phyloP scores from a whole-genome alignment of 2,797 vertebrate species.

The Cynodonichthys magdalenae region DNA sequence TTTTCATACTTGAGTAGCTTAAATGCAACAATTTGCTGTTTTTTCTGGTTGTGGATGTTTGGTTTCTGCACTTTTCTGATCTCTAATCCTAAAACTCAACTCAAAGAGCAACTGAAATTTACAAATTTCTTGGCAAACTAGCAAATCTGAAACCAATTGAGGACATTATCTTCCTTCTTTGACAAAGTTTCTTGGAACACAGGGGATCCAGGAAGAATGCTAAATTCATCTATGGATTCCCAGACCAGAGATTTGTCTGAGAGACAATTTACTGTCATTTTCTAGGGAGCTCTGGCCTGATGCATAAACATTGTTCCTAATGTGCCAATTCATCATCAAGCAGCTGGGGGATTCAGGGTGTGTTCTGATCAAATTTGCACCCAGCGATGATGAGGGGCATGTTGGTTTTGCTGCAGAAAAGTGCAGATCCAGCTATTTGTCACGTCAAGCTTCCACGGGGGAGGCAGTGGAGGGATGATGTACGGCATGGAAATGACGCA shows the following conservation, averaged over 20 bases:
- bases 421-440: conserved; percentile 82
- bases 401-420: conserved; percentile 77
- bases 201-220: conserved; percentile 36
- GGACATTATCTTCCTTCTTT: conserved; percentile 35
- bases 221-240: conserved; percentile 65
- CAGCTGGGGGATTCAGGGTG: conserved; percentile 68
- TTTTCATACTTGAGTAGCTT: too few relatives aligned
- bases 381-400: conserved; percentile 77
- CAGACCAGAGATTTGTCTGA: conserved; percentile 71
- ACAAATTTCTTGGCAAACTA: conserved; percentile 22
- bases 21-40: too few relatives aligned
- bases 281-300: conserved; percentile 63
- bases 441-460: conserved; percentile 71
- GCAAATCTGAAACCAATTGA: conserved; percentile 21
- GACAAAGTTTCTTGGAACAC: conserved; percentile 60
- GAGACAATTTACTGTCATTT: conserved; percentile 78
- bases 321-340: conserved; percentile 78
- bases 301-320: conserved; percentile 79
- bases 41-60: neutral
- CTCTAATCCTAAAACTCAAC: conserved; percentile 9
- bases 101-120: conserved; percentile 24
- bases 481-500: conserved; percentile 34
- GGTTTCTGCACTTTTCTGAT: conserved; percentile 13
- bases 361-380: conserved; percentile 78
- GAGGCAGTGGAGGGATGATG: conserved; percentile 52